Evolutionary conservation across 2,797 vertebrate genomes (phyloP).

Genomic region (Gymnopithys bicolor): DNA sequence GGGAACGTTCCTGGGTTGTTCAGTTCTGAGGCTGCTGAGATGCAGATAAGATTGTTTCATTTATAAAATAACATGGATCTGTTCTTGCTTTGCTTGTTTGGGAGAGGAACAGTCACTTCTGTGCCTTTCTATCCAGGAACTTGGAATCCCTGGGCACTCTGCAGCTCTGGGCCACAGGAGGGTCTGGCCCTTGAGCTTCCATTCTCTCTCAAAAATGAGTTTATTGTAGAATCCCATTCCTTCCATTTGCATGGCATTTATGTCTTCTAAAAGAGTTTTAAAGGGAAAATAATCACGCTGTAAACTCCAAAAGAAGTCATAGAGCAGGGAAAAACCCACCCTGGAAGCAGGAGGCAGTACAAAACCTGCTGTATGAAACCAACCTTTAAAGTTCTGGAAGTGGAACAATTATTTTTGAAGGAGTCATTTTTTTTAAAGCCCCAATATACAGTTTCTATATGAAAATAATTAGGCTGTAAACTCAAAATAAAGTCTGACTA

Average conservation of each 20-base stretch:
- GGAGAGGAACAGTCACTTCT: background rate
- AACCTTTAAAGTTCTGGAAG: background rate
- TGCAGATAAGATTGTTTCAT: background rate
- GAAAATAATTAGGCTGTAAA: constrained; percentile 39
- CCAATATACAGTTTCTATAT: background rate
- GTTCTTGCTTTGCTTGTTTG: background rate
- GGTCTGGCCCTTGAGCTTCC: background rate
- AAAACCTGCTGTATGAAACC: background rate
- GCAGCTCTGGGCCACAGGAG: background rate
- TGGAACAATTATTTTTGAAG: background rate
- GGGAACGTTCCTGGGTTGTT: background rate
- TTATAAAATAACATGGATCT: background rate
- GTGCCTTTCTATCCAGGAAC: background rate
- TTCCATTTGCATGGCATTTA: background rate
- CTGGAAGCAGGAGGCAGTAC: background rate
- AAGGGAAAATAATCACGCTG: background rate
- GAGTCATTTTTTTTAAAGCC: background rate
- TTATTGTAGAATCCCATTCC: background rate
- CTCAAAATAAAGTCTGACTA: constrained; percentile 50
- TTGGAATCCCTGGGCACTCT: background rate
- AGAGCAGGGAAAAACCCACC: background rate
- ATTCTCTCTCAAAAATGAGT: background rate
- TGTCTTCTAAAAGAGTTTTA: background rate
- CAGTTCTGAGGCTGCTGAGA: background rate
- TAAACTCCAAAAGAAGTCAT: background rate